These are phyloP conservation scores for Drosophila tristis DNA, from an alignment of 1,140 invertebrate genomes.

Conservation along the genomic window DNA sequence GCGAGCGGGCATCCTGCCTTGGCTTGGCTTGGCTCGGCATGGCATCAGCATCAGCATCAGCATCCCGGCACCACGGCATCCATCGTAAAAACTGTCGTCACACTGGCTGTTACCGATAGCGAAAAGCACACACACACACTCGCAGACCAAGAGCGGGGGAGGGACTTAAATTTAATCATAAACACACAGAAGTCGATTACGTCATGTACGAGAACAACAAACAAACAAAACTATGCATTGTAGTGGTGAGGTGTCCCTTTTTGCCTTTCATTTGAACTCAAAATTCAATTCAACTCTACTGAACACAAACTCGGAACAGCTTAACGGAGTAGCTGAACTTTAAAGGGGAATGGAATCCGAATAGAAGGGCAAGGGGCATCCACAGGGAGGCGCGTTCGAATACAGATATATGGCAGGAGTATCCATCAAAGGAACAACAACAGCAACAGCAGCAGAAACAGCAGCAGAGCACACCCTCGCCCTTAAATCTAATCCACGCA, in stretches of 20 bases:
- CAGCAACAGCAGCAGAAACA: too few relatives aligned
- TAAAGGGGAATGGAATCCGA: conserved; percentile 8
- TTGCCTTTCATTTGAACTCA: conserved; percentile 65
- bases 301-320: background rate
- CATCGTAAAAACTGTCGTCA: conserved; percentile 78
- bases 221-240: conserved; percentile 66
- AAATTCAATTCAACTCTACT: conserved; percentile 24
- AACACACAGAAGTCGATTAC: conserved; percentile 72
- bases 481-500: conserved; percentile 53
- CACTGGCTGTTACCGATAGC: conserved; percentile 76
- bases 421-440: conserved; percentile 35
- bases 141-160: conserved; percentile 2
- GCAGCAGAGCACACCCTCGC: background rate
- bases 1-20: conserved; percentile 68
- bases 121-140: conserved; percentile 8
- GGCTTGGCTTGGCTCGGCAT: background rate
- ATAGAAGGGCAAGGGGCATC: conserved; percentile 24
- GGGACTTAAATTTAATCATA: conserved; percentile 74
- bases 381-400: background rate
- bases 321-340: conserved; percentile 16
- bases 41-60: too few relatives aligned
- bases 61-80: conserved; percentile 19
- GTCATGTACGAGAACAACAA: conserved; percentile 61
- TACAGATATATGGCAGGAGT: background rate
- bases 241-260: conserved; percentile 25